Evolutionary conservation across 2,797 vertebrate species (phyloP).

Genomic region (Acrocephalus scirpaceus): DNA sequence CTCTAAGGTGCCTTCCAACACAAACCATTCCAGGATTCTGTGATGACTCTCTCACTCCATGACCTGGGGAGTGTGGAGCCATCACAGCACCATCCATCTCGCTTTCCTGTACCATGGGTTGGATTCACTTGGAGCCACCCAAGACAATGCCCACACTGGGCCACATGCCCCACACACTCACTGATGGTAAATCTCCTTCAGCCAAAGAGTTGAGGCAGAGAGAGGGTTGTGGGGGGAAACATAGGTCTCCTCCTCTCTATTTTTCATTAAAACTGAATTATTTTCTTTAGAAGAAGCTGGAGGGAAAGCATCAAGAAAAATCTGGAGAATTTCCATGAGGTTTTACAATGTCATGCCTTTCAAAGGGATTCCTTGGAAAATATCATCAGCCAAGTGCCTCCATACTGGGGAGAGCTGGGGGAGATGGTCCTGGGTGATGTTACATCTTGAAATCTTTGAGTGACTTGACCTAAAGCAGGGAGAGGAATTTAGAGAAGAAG

Average conservation of each 20-base stretch:
- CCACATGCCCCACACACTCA: not conserved
- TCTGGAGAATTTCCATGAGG: not conserved
- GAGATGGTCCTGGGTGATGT: not conserved
- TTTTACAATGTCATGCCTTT: not conserved
- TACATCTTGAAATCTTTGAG: not conserved
- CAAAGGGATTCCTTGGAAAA: not conserved
- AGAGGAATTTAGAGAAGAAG: not conserved
- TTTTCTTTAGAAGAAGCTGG: not conserved
- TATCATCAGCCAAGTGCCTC: not conserved
- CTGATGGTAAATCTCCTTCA: not conserved
- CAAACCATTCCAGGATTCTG: not conserved
- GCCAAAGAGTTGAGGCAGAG: not conserved
- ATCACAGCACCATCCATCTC: not conserved
- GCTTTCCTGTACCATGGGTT: rapidly evolving
- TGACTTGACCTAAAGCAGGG: not conserved
- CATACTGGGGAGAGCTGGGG: not conserved
- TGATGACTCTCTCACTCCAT: not conserved
- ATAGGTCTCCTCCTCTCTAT: not conserved
- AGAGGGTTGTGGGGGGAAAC: not conserved
- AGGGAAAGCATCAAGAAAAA: not conserved
- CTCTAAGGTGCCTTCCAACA: not conserved
- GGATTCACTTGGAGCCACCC: not conserved
- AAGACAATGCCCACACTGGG: not conserved
- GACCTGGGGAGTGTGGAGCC: not conserved
- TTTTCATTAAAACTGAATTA: not conserved